phyloP scores from a whole-genome alignment of 2,797 vertebrate species.

The Graptemys geographica region DNA sequence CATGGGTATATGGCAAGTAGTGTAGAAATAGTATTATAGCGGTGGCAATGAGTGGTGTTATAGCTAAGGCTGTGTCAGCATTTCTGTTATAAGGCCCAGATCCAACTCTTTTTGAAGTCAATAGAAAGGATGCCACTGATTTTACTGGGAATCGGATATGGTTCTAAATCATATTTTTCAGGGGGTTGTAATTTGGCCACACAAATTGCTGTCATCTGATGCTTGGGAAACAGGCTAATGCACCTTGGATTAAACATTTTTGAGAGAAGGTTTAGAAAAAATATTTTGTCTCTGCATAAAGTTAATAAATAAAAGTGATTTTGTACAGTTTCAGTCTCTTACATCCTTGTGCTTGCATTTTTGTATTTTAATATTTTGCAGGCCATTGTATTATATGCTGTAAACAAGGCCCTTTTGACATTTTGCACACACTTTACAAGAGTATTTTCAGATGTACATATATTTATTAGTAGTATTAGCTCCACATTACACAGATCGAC shows the following conservation, averaged over 20 bases:
- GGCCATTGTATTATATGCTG: neutral
- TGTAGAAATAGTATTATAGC: neutral
- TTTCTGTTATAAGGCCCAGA: neutral
- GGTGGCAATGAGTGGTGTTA: neutral
- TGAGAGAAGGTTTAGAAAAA: neutral
- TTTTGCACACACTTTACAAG: neutral
- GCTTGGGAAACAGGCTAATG: neutral
- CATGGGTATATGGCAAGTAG: neutral
- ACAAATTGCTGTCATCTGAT: neutral
- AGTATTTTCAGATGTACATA: neutral
- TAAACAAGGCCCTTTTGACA: neutral
- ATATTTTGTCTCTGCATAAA: neutral
- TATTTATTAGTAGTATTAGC: neutral
- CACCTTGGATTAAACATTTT: neutral
- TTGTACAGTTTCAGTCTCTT: neutral
- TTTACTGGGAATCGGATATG: neutral
- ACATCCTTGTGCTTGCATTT: neutral
- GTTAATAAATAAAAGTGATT: neutral
- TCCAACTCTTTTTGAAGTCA: neutral
- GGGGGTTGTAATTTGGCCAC: neutral
- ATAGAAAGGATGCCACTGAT: neutral
- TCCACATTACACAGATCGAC: neutral
- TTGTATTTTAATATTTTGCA: neutral
- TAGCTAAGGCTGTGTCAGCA: neutral
- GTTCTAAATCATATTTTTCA: neutral